A percentile compares a stretch with the other conserved stretches of the same genome.
phyloP scores from a whole-genome alignment of 2,113 vertebrate species.

The Stomatorhinus ivindoensis region DNA sequence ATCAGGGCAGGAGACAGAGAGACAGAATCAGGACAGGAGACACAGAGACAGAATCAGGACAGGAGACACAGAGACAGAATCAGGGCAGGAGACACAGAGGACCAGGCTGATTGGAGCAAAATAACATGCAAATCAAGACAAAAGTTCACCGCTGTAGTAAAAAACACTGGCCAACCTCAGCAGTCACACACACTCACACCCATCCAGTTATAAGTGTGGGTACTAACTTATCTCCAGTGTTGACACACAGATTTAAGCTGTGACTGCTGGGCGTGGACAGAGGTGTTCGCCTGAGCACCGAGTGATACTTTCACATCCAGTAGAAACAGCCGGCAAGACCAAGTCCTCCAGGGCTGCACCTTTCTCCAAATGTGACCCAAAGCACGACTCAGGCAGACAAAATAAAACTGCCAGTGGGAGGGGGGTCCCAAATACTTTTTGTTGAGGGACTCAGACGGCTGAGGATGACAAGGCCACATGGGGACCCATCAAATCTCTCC shows the following conservation, averaged over 20 bases:
- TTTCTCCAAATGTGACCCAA: not conserved
- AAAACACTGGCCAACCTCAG: not conserved
- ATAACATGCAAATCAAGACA: not conserved
- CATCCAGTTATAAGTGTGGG: not conserved
- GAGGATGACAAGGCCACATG: slow-evolving; percentile 41
- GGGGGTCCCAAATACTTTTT: slow-evolving; percentile 6
- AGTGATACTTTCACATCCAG: not conserved
- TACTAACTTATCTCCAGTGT: not conserved
- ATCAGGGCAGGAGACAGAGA: not conserved
- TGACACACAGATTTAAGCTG: not conserved
- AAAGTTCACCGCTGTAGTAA: not conserved
- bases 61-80: not conserved
- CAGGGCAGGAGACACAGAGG: not conserved
- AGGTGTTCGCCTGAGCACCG: not conserved
- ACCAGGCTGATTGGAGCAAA: not conserved
- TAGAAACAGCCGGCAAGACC: not conserved
- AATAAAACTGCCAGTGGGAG: not conserved
- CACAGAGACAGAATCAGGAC: not conserved
- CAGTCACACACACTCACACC: not conserved
- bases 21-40: not conserved
- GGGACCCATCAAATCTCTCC: slow-evolving; percentile 49
- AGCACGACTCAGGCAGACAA: not conserved
- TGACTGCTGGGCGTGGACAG: not conserved
- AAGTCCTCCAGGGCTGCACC: not conserved
- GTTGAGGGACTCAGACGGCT: not conserved